A percentile compares a stretch with the other conserved stretches of the same genome.
Conservation (phyloP, 2,888 invertebrate species). For the Heliothis peltigera region DNA sequence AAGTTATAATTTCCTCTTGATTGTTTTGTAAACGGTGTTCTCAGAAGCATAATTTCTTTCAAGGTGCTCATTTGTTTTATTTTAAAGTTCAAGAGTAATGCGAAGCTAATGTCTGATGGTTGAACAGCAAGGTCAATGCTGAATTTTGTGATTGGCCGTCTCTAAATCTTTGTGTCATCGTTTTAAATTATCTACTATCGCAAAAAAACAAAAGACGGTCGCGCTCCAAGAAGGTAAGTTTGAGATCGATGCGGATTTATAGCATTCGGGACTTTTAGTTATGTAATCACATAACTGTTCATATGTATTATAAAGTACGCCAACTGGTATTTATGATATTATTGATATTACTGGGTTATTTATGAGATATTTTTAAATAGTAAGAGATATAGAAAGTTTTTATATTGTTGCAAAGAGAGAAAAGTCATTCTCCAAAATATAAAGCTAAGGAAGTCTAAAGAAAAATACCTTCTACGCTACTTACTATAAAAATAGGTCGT, state of each 20-base stretch:
- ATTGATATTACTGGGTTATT: too few species aligned
- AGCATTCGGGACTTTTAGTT: not conserved
- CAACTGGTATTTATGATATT: too few species aligned
- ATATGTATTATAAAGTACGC: not conserved
- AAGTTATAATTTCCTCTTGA: conserved; percentile 44
- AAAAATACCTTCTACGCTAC: not conserved
- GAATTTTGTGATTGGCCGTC: not conserved
- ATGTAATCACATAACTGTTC: not conserved
- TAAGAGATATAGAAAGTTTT: too few species aligned
- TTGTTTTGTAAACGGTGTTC: conserved; percentile 39
- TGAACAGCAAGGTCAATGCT: not conserved
- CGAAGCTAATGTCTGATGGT: conserved; percentile 7
- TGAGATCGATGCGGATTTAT: not conserved
- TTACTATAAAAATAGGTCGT: not conserved
- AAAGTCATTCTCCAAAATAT: too few species aligned
- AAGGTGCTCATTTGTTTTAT: conserved; percentile 16
- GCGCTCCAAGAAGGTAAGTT: not conserved
- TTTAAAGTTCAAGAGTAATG: conserved; percentile 11
- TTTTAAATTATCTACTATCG: conserved; percentile 21
- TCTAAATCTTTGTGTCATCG: conserved; percentile 19
- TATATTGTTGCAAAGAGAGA: too few species aligned
- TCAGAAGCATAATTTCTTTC: conserved; percentile 30
- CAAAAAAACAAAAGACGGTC: not conserved
- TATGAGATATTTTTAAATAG: too few species aligned
- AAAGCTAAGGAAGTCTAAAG: too few species aligned